These are phyloP conservation scores for Mormyrops attenuatus DNA, from an alignment of 2,797 vertebrate genomes.

Conservation along the genomic window DNA sequence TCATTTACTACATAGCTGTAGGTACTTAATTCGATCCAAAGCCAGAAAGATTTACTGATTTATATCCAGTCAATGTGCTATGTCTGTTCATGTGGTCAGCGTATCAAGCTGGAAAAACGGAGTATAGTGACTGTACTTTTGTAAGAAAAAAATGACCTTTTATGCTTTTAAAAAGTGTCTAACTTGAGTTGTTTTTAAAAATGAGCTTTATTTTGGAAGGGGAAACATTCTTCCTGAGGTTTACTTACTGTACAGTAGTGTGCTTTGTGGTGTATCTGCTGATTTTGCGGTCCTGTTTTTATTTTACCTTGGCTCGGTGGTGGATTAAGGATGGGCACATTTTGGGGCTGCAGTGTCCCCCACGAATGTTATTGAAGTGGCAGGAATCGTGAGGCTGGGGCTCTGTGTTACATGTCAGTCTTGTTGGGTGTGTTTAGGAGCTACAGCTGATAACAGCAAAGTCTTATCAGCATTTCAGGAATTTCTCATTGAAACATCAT, in stretches of 20 bases:
- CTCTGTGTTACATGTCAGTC: neutral
- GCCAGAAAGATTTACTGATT: slow-evolving; percentile 39
- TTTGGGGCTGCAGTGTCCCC: neutral
- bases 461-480: neutral
- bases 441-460: neutral
- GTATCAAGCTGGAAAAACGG: neutral
- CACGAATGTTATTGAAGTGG: neutral
- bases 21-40: slow-evolving; percentile 47
- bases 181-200: slow-evolving; percentile 24
- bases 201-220: slow-evolving; percentile 27
- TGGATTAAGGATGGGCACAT: neutral
- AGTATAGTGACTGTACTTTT: neutral
- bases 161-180: slow-evolving; percentile 27
- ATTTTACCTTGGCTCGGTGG: neutral
- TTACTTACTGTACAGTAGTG: slow-evolving; percentile 51
- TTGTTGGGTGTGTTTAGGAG: neutral
- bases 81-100: slow-evolving; percentile 29
- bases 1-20: slow-evolving; percentile 20
- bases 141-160: neutral
- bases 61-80: slow-evolving; percentile 41
- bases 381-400: neutral
- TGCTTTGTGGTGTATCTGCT: slow-evolving; percentile 56
- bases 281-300: slow-evolving; percentile 44
- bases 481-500: neutral
- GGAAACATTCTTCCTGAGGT: slow-evolving; percentile 41